Evolutionary conservation across 2,888 invertebrate genomes (phyloP).

Genomic region (Pogonocherus hispidulus): DNA sequence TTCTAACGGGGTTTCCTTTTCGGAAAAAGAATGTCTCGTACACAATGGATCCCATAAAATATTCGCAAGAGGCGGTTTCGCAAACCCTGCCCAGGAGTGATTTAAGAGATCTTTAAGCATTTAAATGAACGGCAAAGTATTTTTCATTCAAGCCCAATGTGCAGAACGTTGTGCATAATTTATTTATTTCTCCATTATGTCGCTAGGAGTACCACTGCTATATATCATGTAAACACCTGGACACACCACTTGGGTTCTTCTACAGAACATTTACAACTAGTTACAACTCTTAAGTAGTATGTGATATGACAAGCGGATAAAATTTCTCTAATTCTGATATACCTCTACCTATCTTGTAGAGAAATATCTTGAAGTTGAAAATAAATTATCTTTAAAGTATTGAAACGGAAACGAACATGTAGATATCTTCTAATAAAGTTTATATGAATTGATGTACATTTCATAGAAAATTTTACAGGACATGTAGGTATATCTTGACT

Average conservation of each 20-base stretch:
- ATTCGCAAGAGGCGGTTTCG: neutral
- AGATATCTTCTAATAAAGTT: too few species aligned
- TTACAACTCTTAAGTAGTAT: neutral
- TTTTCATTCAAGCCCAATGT: constrained; percentile 11
- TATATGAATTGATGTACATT: too few species aligned
- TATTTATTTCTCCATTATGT: constrained; percentile 21
- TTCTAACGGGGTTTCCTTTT: too few species aligned
- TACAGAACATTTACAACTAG: neutral
- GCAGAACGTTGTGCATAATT: constrained; percentile 10
- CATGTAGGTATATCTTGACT: too few species aligned
- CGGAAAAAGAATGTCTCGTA: too few species aligned
- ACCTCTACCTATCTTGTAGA: too few species aligned
- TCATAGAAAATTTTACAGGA: too few species aligned
- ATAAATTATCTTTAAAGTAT: too few species aligned
- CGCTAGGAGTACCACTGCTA: neutral
- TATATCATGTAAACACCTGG: constrained; percentile 1
- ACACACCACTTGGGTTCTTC: neutral
- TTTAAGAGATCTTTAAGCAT: constrained; percentile 8
- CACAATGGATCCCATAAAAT: neutral
- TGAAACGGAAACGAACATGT: too few species aligned
- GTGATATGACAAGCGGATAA: too few species aligned
- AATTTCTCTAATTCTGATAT: too few species aligned
- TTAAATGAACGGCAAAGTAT: constrained; percentile 8
- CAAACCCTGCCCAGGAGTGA: constrained; percentile 1
- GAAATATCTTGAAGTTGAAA: too few species aligned